Evolutionary conservation across 2,888 invertebrate genomes (phyloP).

Genomic region (Andrena bucephala): DNA sequence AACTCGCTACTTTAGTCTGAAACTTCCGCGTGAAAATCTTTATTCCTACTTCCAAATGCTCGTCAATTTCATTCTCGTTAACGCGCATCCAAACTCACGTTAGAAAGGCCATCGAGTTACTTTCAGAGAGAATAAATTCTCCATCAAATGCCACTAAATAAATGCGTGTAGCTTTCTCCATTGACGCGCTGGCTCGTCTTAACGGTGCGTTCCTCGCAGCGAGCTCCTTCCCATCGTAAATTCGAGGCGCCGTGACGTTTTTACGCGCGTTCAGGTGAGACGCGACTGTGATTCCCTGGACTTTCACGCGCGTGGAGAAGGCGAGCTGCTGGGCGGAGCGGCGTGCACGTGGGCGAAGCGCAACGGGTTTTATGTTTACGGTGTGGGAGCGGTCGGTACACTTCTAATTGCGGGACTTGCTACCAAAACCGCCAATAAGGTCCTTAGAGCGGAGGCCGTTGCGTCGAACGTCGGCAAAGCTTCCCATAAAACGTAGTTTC

Average conservation of each 20-base stretch:
- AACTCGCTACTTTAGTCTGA: too few relatives aligned
- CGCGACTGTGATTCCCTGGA: conserved; percentile 14
- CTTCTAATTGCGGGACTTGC: conserved; percentile 75
- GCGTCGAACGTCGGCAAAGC: conserved; percentile 37
- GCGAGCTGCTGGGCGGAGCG: conserved; percentile 25
- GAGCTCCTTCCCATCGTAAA: conserved; percentile 1
- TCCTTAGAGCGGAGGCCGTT: conserved; percentile 25
- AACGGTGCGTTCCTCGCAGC: not conserved
- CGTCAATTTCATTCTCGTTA: too few relatives aligned
- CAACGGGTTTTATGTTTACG: conserved; percentile 69
- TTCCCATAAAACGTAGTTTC: conserved; percentile 62
- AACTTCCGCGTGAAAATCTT: too few relatives aligned
- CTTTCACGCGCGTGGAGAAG: conserved; percentile 38
- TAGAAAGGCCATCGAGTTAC: too few relatives aligned
- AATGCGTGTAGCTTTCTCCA: too few relatives aligned
- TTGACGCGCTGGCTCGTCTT: not conserved
- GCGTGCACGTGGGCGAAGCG: conserved; percentile 61
- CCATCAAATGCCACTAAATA: too few relatives aligned
- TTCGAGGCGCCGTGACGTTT: conserved; percentile 9
- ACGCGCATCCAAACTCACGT: too few relatives aligned
- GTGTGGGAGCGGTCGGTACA: conserved; percentile 69
- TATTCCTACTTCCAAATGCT: too few relatives aligned
- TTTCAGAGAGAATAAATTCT: too few relatives aligned
- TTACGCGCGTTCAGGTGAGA: conserved; percentile 17
- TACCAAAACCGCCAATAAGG: conserved; percentile 63